Conservation (phyloP, 2,113 vertebrate genomes). For the Megaceryle torquata region DNA sequence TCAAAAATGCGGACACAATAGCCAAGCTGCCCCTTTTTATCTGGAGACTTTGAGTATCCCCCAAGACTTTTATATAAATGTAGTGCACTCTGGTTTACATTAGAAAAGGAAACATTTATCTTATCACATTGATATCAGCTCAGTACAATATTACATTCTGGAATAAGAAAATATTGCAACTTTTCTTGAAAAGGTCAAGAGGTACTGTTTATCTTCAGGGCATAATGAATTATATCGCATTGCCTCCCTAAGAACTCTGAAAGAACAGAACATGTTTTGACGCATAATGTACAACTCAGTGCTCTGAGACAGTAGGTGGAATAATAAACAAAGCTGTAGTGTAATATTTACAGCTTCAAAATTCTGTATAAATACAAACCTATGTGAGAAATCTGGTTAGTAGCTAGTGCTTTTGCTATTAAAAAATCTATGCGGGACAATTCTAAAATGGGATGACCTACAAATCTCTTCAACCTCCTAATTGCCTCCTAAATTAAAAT, state of each 20-base stretch:
- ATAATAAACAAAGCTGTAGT: conserved; percentile 32
- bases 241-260: conserved; percentile 25
- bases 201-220: conserved; percentile 64
- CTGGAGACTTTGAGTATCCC: conserved; percentile 58
- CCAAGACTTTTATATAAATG: conserved; percentile 68
- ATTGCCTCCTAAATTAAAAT: not conserved
- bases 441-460: not conserved
- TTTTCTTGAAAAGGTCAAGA: conserved; percentile 70
- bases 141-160: conserved; percentile 67
- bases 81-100: conserved; percentile 61
- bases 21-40: conserved; percentile 55
- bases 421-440: not conserved
- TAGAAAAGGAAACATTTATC: conserved; percentile 71
- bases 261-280: conserved; percentile 47
- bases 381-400: not conserved
- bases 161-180: conserved; percentile 70
- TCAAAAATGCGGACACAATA: conserved; percentile 39
- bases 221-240: conserved; percentile 58
- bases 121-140: conserved; percentile 64
- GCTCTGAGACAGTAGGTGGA: not conserved
- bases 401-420: not conserved
- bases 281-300: not conserved
- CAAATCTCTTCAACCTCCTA: not conserved
- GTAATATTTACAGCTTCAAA: conserved; percentile 10
- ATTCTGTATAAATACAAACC: not conserved